Evolutionary conservation across 2,113 vertebrate species (phyloP).

Genomic region (Rhinoderma darwinii): DNA sequence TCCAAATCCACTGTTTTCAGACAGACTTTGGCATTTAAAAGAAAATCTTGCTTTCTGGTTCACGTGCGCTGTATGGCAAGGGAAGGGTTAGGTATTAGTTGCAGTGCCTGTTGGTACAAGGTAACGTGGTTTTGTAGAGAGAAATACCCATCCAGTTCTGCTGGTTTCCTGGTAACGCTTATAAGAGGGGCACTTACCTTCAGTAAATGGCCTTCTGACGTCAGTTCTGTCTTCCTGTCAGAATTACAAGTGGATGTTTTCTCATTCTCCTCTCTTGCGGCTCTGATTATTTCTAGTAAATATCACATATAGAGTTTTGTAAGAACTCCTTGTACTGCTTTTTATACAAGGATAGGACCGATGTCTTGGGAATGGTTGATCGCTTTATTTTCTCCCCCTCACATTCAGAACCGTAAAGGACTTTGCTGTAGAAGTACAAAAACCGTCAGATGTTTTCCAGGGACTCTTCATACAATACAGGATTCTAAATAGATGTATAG

Average conservation of each 20-base stretch:
- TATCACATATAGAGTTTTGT: conserved; percentile 59
- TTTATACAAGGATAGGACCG: not conserved
- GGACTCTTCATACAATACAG: not conserved
- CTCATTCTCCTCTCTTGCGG: conserved; percentile 47
- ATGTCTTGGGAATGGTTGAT: not conserved
- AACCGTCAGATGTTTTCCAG: too few relatives aligned
- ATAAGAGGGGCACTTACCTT: conserved; percentile 67
- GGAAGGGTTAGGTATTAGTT: conserved; percentile 17
- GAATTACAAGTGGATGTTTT: conserved; percentile 59
- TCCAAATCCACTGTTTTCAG: not conserved
- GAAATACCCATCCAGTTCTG: conserved; percentile 38
- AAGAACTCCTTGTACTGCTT: not conserved
- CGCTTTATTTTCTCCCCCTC: too few relatives aligned
- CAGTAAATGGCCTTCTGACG: conserved; percentile 65
- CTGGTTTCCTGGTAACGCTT: conserved; percentile 77
- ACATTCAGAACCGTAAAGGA: not conserved
- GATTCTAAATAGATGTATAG: not conserved
- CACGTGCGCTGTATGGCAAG: not conserved
- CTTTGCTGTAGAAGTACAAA: not conserved
- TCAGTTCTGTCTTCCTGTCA: conserved; percentile 59
- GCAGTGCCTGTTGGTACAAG: not conserved
- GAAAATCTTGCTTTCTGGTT: not conserved
- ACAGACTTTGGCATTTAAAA: not conserved
- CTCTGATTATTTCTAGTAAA: conserved; percentile 60
- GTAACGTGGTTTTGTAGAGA: not conserved